A percentile compares a stretch with the other conserved stretches of the same genome.
These are phyloP conservation scores for Ladona fulva DNA, from an alignment of 1,140 invertebrate species.

Conservation along the genomic window DNA sequence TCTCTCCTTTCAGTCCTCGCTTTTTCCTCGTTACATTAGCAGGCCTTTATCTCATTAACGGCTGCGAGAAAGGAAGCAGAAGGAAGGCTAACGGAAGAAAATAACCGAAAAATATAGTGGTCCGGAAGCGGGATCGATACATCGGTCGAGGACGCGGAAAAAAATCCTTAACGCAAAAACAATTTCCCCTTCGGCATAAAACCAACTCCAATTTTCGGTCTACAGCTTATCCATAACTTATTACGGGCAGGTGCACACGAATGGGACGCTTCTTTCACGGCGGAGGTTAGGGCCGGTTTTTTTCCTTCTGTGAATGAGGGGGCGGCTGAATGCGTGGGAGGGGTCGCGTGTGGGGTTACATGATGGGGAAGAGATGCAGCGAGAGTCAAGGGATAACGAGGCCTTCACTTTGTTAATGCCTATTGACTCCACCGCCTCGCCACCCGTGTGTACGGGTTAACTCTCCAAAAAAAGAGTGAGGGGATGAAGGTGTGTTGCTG, in stretches of 20 bases:
- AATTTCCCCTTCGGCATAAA: neutral
- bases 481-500: neutral
- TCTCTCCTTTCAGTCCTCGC: neutral
- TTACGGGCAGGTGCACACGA: neutral
- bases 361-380: neutral
- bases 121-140: no score
- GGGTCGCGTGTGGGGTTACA: neutral
- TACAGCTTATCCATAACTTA: neutral
- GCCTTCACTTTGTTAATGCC: neutral
- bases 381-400: neutral
- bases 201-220: neutral
- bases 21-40: neutral
- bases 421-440: neutral
- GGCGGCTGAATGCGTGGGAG: neutral
- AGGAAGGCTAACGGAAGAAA: neutral
- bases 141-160: no score
- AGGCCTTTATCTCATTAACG: neutral
- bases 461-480: neutral
- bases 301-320: neutral
- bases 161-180: no score
- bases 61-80: neutral
- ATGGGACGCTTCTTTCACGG: no score
- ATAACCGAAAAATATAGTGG: no score
- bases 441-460: neutral
- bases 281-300: neutral